These are phyloP conservation scores for Drosophila tropicalis DNA, from an alignment of 1,140 invertebrate species.

Conservation along the genomic window DNA sequence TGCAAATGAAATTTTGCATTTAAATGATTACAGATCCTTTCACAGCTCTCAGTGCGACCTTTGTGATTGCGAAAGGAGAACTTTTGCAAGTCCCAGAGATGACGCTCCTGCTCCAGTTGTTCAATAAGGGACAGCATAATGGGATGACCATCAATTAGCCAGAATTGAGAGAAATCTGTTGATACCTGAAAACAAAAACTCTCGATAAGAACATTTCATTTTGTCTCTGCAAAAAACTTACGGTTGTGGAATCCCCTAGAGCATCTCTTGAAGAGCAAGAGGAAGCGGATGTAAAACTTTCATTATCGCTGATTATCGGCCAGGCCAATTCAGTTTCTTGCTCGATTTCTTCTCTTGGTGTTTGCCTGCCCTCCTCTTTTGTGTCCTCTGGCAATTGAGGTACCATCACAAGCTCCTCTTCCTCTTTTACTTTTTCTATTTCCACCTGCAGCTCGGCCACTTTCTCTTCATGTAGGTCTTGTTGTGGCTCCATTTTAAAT, in stretches of 20 bases:
- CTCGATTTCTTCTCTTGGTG: neutral
- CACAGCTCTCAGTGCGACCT: slow-evolving; percentile 15
- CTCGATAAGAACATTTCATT: neutral
- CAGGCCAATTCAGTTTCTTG: neutral
- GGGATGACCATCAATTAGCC: slow-evolving; percentile 39
- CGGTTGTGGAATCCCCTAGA: neutral
- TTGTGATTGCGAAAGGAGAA: slow-evolving; percentile 29
- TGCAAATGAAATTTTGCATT: slow-evolving; percentile 28
- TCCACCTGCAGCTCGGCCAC: neutral
- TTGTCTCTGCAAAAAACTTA: neutral
- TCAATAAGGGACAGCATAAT: slow-evolving; percentile 45
- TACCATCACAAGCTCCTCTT: neutral
- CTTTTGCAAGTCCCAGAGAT: slow-evolving; percentile 39
- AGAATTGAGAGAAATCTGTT: slow-evolving; percentile 23
- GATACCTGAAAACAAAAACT: neutral
- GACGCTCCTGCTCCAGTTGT: slow-evolving; percentile 26
- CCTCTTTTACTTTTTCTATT: neutral
- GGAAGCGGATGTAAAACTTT: slow-evolving; percentile 2
- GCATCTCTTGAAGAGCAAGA: neutral
- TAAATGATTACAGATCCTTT: slow-evolving; percentile 17
- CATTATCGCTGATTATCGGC: slow-evolving; percentile 8
- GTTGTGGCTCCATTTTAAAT: neutral
- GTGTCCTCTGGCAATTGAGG: neutral
- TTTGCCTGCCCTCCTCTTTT: neutral
- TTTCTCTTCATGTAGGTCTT: neutral